These are phyloP conservation scores for Spatulosminthurus flaviceps DNA, from an alignment of 2,888 invertebrate species.

Conservation along the genomic window DNA sequence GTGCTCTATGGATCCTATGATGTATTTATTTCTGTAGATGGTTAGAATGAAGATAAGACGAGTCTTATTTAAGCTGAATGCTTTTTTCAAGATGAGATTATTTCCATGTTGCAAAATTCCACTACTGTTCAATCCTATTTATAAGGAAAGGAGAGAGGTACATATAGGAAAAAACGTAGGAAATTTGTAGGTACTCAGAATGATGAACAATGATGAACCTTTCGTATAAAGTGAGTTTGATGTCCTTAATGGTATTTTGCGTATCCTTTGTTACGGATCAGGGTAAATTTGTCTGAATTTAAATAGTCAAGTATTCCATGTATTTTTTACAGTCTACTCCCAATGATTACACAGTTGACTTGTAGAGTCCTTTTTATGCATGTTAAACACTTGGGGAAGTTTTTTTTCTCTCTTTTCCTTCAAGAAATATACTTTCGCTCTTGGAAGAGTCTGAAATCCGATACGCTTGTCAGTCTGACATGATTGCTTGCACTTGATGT, in stretches of 20 bases:
- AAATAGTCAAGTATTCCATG: neutral
- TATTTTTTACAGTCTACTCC: neutral
- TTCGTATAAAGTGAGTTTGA: neutral
- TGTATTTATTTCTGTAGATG: neutral
- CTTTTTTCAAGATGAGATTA: too few relatives aligned
- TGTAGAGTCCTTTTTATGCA: too few relatives aligned
- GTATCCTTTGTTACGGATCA: slow-evolving; percentile 11
- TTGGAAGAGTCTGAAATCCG: neutral
- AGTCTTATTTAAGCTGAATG: neutral
- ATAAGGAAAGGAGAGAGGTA: too few relatives aligned
- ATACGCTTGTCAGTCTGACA: slow-evolving; percentile 1
- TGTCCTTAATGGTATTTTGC: slow-evolving; percentile 8
- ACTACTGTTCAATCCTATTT: too few relatives aligned
- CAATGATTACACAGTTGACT: neutral
- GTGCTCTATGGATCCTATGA: neutral
- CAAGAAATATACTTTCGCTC: neutral
- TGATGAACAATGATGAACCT: too few relatives aligned
- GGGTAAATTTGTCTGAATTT: neutral
- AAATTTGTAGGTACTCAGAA: too few relatives aligned
- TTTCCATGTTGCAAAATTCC: too few relatives aligned
- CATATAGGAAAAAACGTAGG: too few relatives aligned
- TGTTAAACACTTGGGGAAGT: too few relatives aligned
- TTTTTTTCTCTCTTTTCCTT: too few relatives aligned
- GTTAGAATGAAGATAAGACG: neutral
- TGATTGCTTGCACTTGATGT: neutral